Conservation (phyloP, 2,113 vertebrate genomes). For the Periophthalmodon schlosseri region DNA sequence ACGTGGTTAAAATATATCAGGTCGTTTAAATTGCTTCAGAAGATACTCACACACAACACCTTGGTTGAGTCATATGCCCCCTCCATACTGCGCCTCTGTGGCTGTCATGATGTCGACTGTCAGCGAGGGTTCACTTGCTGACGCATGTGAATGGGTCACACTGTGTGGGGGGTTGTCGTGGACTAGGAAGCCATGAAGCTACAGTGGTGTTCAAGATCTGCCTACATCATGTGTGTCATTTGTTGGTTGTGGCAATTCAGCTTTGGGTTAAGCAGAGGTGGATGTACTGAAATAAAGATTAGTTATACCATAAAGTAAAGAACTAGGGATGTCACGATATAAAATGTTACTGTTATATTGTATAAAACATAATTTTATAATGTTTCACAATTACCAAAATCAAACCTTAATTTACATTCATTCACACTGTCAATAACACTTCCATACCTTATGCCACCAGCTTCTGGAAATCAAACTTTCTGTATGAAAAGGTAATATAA, state of each 20-base stretch:
- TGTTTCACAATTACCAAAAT: neutral
- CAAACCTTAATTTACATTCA: neutral
- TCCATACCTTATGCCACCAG: too few relatives aligned
- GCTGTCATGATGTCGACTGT: constrained; percentile 41
- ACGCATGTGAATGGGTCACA: constrained; percentile 51
- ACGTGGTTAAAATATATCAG: neutral
- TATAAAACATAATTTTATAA: neutral
- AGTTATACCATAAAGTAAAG: neutral
- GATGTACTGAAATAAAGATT: too few relatives aligned
- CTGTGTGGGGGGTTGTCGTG: constrained; percentile 12
- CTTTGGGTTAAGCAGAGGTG: neutral
- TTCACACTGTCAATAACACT: neutral
- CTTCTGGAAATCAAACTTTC: too few relatives aligned
- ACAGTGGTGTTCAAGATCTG: neutral
- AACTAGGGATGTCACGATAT: neutral
- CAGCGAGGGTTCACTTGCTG: constrained; percentile 48
- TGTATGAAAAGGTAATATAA: too few relatives aligned
- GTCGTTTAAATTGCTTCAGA: neutral
- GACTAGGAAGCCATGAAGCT: neutral
- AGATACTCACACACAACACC: constrained; percentile 24
- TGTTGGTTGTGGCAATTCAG: neutral
- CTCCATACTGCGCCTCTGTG: constrained; percentile 35
- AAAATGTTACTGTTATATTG: neutral
- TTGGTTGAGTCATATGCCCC: constrained; percentile 51
- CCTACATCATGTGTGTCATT: neutral